Percentiles rank a stretch among this genome's conserved stretches.
These are phyloP conservation scores for Excalfactoria chinensis DNA, from an alignment of 2,113 vertebrate species.

Conservation along the genomic window DNA sequence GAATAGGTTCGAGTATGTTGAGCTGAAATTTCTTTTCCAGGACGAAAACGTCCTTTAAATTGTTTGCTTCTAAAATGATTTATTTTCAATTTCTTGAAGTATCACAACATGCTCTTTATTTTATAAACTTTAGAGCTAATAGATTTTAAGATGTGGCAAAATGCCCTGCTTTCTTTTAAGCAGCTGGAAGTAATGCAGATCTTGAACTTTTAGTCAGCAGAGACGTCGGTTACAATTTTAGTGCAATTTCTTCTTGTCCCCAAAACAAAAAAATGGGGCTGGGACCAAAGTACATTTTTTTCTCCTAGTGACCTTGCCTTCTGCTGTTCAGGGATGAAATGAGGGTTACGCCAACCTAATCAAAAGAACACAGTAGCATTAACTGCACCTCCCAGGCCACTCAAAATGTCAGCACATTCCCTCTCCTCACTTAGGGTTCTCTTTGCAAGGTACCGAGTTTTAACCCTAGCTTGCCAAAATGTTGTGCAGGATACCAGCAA, in stretches of 20 bases:
- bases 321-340: neutral
- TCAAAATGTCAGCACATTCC: neutral
- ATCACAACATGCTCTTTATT: neutral
- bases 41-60: neutral
- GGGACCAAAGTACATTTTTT: neutral
- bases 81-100: neutral
- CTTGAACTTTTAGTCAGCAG: neutral
- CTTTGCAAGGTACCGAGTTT: neutral
- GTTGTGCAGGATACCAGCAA: neutral
- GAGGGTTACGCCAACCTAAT: neutral
- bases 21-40: neutral
- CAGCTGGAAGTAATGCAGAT: neutral
- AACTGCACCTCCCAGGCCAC: neutral
- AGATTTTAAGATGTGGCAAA: neutral
- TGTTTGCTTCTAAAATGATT: neutral
- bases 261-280: neutral
- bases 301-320: neutral
- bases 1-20: neutral
- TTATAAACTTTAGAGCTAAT: neutral
- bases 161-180: neutral
- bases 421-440: neutral
- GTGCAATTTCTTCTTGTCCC: neutral
- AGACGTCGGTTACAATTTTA: neutral
- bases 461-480: neutral
- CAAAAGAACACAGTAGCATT: neutral